Base-by-base conservation (phyloP, 2,797 vertebrate genomes). In the Pseudochirops cupreus region DNA sequence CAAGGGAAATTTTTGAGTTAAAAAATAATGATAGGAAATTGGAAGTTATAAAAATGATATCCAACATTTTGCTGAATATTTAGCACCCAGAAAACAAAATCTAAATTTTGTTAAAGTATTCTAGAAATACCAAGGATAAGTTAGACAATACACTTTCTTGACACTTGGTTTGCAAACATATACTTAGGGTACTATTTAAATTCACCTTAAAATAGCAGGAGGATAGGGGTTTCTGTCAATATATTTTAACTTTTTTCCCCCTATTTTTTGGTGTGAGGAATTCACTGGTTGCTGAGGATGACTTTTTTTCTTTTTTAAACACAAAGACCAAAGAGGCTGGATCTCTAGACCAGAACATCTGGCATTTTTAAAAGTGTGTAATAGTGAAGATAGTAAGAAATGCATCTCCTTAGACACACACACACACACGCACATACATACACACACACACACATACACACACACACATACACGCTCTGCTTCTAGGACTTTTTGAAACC, bases 21-120 rank as follows among this genome's bases (percentile, higher is more conserved):
- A 87, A 46, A 67, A 87, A 82, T 31, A 87, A 50, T 91, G 12
- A 16, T 33, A 54, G 12, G 28, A 29, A 91, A 55, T 33, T 33
- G 5, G 29, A 52, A 52, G 28, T 28, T 87, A 50, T 87, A 46
- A 87, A 87, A 87, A 46, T 21, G 14, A 74, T 74, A 10, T 50
- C 74, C 62, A 91, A 93, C 95, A 12, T 94, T 93, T 93, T 96
- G 3, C 39, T 29, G 93, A 62, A 39, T 33, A 16, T 0, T 33
- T 56, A 54, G 92, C 54, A 39, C 55, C 56, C 52, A 92, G 50
- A 92, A 94, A 56, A 91, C 24, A 96, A 94, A 16, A 67, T 96
- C 2, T 33, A 50, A 93, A 56, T 96, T 94, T 13, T 91, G 56
- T 90, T 87, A 96, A 94, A 96, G 57, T 4, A 94, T 94, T 62